Percentiles rank a stretch among this genome's conserved stretches.
Conservation (phyloP, 2,888 invertebrate genomes). For the Automeris io region DNA sequence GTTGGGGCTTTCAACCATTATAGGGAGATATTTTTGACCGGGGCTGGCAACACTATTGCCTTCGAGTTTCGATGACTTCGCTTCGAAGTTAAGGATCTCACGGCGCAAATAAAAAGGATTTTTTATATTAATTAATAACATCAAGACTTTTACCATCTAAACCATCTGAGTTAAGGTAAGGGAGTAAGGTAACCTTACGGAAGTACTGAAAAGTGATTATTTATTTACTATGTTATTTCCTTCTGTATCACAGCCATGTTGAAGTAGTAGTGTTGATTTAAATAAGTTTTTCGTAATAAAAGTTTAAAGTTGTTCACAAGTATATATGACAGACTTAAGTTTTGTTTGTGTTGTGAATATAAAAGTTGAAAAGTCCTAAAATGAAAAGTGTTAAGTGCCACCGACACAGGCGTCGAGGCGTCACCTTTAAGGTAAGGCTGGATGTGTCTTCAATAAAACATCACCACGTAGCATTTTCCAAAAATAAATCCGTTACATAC, state of each 20-base stretch:
- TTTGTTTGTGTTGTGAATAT: conserved; percentile 72
- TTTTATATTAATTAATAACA: conserved; percentile 48
- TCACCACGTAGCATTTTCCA: conserved; percentile 62
- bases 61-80: conserved; percentile 39
- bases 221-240: conserved; percentile 73
- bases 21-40: too few species aligned
- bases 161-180: conserved; percentile 74
- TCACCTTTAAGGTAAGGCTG: conserved; percentile 74
- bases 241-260: conserved; percentile 76
- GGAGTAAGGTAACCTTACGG: conserved; percentile 72
- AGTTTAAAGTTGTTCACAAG: conserved; percentile 72
- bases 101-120: conserved; percentile 60
- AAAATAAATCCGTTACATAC: not conserved
- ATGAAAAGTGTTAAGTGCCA: conserved; percentile 78
- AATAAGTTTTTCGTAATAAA: conserved; percentile 65
- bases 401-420: conserved; percentile 72
- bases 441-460: conserved; percentile 74
- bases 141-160: conserved; percentile 69
- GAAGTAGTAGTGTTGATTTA: conserved; percentile 76
- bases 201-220: conserved; percentile 73
- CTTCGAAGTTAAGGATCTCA: conserved; percentile 56
- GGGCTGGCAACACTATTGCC: conserved; percentile 10
- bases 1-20: too few species aligned
- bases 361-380: conserved; percentile 68
- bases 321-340: conserved; percentile 74